Evolutionary conservation across 2,888 invertebrate genomes (phyloP).

Genomic region (Tetranychus piercei): DNA sequence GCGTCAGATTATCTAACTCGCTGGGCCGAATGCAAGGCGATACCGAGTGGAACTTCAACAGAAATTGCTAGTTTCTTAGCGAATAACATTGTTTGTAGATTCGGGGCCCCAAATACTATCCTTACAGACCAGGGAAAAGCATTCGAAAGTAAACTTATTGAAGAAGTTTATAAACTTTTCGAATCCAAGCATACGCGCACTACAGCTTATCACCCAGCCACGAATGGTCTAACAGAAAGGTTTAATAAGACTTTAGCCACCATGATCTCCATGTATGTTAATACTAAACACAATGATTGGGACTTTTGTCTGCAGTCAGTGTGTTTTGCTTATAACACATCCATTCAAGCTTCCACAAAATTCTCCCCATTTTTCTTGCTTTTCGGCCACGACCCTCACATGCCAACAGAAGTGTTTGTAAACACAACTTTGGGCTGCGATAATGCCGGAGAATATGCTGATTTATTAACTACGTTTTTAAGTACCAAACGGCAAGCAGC

Average conservation of each 20-base stretch:
- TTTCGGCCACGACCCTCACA: not conserved
- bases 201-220: slow-evolving; percentile 23
- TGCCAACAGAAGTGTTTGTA: slow-evolving; percentile 17
- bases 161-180: slow-evolving; percentile 5
- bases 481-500: not conserved
- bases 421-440: not conserved
- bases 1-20: slow-evolving; percentile 23
- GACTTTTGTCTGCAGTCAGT: slow-evolving; percentile 21
- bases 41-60: slow-evolving; percentile 21
- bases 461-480: not conserved
- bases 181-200: slow-evolving; percentile 21
- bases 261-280: slow-evolving; percentile 25
- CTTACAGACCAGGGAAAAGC: not conserved
- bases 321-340: slow-evolving; percentile 16
- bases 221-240: slow-evolving; percentile 26
- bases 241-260: slow-evolving; percentile 26
- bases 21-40: slow-evolving; percentile 23
- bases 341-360: not conserved
- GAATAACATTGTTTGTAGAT: slow-evolving; percentile 23
- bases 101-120: slow-evolving; percentile 19
- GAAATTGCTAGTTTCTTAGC: slow-evolving; percentile 22
- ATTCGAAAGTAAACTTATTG: not conserved
- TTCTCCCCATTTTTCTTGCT: slow-evolving; percentile 4
- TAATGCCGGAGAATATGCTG: not conserved
- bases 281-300: slow-evolving; percentile 24